Conservation (phyloP, 2,113 vertebrate species). For the Psilopsiagon aymara region DNA sequence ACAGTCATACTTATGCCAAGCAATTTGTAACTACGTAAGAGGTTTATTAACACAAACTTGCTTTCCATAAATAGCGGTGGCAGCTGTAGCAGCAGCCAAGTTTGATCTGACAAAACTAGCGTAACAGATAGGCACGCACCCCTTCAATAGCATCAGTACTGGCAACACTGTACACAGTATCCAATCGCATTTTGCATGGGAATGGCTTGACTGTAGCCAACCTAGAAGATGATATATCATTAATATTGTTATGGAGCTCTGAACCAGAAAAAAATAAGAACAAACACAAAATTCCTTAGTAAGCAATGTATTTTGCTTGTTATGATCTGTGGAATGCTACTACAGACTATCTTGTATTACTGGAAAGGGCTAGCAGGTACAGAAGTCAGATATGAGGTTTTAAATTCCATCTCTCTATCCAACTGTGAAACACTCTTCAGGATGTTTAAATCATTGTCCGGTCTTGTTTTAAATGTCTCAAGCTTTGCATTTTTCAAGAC, state of each 20-base stretch:
- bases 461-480: background rate
- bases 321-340: background rate
- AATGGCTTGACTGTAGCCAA: background rate
- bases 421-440: background rate
- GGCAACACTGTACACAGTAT: background rate
- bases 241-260: background rate
- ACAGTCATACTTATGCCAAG: background rate
- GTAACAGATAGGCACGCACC: background rate
- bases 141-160: background rate
- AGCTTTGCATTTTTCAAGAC: background rate
- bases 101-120: background rate
- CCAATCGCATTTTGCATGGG: background rate
- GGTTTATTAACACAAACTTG: constrained; percentile 34
- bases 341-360: background rate
- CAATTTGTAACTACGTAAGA: background rate
- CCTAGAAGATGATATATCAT: background rate
- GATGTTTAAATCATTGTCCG: background rate
- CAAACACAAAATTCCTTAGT: background rate
- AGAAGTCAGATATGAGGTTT: background rate
- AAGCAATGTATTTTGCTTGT: background rate
- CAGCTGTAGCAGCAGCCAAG: constrained; percentile 24
- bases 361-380: background rate
- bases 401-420: background rate
- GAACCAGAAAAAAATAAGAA: background rate
- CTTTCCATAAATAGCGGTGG: constrained; percentile 26